Evolutionary conservation across 2,797 vertebrate genomes (phyloP).

Genomic region (Cichlasoma orientale): DNA sequence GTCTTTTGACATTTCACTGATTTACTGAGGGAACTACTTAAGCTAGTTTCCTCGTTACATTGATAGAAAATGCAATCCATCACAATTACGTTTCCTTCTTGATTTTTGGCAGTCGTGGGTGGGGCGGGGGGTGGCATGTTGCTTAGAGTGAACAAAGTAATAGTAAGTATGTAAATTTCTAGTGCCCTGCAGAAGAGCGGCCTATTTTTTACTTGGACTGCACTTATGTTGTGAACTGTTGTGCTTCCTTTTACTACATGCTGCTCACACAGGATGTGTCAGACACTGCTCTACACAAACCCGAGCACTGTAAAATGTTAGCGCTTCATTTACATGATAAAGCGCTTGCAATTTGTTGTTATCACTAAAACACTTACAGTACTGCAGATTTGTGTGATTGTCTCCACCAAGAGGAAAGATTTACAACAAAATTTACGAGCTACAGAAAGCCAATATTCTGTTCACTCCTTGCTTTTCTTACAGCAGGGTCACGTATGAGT

Average conservation of each 20-base stretch:
- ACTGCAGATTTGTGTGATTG: not conserved
- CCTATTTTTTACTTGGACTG: conserved; percentile 52
- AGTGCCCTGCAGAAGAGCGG: conserved; percentile 3
- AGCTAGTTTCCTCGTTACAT: not conserved
- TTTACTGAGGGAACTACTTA: not conserved
- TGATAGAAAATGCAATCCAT: not conserved
- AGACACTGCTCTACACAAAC: conserved; percentile 18
- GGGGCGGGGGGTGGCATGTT: not conserved
- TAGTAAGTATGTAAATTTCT: conserved; percentile 12
- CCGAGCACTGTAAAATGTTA: conserved; percentile 15
- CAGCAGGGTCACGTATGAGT: conserved; percentile 12
- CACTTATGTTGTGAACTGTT: conserved; percentile 30
- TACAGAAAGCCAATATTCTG: not conserved
- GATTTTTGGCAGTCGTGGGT: not conserved
- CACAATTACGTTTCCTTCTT: not conserved
- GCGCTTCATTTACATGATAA: not conserved
- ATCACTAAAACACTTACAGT: not conserved
- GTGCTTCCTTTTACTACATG: conserved; percentile 37
- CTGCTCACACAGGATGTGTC: conserved; percentile 38
- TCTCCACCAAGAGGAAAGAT: conserved; percentile 9
- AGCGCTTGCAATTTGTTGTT: conserved; percentile 8
- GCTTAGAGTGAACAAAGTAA: not conserved
- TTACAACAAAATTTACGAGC: not conserved
- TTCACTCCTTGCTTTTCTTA: conserved; percentile 8
- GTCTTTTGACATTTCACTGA: not conserved